A percentile compares a stretch with the other conserved stretches of the same genome.
phyloP scores from a whole-genome alignment of 2,113 vertebrate species.

The Bubo scandiacus region DNA sequence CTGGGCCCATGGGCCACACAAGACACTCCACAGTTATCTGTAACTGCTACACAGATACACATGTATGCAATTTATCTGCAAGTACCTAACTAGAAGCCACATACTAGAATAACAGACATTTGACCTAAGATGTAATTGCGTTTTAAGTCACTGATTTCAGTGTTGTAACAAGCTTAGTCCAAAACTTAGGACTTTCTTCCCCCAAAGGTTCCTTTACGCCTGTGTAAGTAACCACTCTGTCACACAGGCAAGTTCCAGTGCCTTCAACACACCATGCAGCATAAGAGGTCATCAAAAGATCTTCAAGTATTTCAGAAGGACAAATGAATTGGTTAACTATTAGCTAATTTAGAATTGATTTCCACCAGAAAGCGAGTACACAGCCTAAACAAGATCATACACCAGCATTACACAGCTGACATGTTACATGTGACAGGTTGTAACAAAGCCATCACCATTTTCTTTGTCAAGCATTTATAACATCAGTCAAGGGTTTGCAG shows the following conservation, averaged over 20 bases:
- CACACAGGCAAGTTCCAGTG: not conserved
- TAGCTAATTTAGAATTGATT: not conserved
- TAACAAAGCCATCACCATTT: not conserved
- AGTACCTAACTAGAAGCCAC: not conserved
- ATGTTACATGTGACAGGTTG: fast-evolving
- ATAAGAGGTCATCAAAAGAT: not conserved
- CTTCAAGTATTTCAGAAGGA: not conserved
- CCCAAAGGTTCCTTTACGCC: not conserved
- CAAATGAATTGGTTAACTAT: not conserved
- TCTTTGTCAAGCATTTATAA: not conserved
- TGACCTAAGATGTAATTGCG: not conserved
- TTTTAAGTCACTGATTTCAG: not conserved
- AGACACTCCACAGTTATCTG: not conserved
- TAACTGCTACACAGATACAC: not conserved
- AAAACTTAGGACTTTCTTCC: not conserved
- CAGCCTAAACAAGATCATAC: fast-evolving
- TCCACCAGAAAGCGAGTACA: not conserved
- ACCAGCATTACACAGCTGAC: not conserved
- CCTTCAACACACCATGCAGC: fast-evolving
- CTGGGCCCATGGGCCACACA: not conserved
- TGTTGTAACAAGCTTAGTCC: not conserved
- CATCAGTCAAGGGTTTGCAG: not conserved
- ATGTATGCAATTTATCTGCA: fast-evolving
- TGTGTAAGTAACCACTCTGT: not conserved
- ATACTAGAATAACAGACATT: not conserved